Base-by-base conservation (phyloP, 2,888 invertebrate genomes). In the Periphyllus acericola region DNA sequence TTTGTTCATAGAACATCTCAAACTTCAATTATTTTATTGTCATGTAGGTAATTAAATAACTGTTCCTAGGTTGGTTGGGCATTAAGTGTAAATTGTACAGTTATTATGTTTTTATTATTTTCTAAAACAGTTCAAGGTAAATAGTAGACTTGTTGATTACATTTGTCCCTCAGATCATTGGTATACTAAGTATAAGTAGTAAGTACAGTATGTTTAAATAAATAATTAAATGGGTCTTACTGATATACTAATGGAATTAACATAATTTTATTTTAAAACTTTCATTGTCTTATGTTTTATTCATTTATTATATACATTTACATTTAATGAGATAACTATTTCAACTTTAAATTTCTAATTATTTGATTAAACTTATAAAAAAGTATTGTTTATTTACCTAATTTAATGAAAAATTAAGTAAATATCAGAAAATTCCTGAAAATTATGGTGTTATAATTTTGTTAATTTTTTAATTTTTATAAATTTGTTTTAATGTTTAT, bases 91-190 rank as follows among this genome's bases (percentile, higher is more conserved):
- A 60, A 29, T 60, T 21, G 5, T 60, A n/a, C 11, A 25, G 17
- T 3, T 29, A 0, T 40, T 21, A 25, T 66, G 5, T 25, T 40
- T 74, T 36, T 75, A 75, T 17, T 83, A 17, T 52, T 17, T 83
- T 55, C 9, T n/a, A 60, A 83, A 75, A 32, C 8, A 76, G 76
- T 66, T 66, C 46, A 76, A 76, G 76, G 84, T 76, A 29, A 14
- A 71, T 32, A 36, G 60, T 25, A 83, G 60, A 60, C 40, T 52
- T 72, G 21, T 60, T 60, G 36, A 19, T 74, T 60, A 60, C 25
- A 72, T 75, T 74, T 21, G 36, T 72, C 52, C 17, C 32, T 72
- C 72, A 3, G 17, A 17, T 82, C 1, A 17, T 52, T 17, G 8
- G 6, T 34, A 52, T 32, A 46, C 34, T 14, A n/a, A n/a, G 14